Base-by-base conservation (phyloP, 1,140 invertebrate genomes). In the Rhagoletis zephyria region DNA sequence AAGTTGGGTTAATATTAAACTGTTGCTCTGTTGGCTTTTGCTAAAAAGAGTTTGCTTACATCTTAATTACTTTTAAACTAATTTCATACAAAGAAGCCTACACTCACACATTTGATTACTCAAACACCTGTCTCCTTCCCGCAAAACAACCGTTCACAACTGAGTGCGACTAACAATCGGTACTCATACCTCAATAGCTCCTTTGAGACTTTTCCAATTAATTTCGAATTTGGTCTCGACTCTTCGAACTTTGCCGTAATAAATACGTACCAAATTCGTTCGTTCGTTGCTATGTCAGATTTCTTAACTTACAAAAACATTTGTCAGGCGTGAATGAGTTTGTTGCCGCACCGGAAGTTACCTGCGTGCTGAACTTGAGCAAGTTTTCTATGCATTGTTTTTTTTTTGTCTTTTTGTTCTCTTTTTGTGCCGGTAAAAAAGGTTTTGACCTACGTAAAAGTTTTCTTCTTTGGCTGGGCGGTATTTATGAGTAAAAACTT, bases 201-300 rank as follows among this genome's bases (percentile, higher is more conserved):
- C 51, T 85, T 59, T 85, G 81, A 19, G 19, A 60, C 19, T 85
- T 85, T 61, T 85, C 45, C 60, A 4, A 85, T 85, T 85, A 85
- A 45, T 85, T 85, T 85, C 51, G 10, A 56, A 85, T 56, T 85
- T 85, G n/a, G 70, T 45, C 70, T 48, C 6, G 61, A 63, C 2
- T 63, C 61, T 63, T 63, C 61, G n/a, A 63, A 63, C 12, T 16
- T 45, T 40, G 12, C 3, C 2, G 45, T 14, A 67, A 74, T 48
- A 48, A 45, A 74, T 42, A 74, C 45, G 45, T 74, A 45, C 70
- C 10, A 74, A 74, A 74, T 74, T 74, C n/a, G n/a, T n/a, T 14
- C n/a, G 16, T 74, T 74, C 14, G 42, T 74, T 74, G 40, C 7
- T 45, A 42, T 70, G 40, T 45, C 67, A 51, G 42, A 51, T 74